phyloP scores from a whole-genome alignment of 2,113 vertebrate genomes.

The Atrichornis clamosus region DNA sequence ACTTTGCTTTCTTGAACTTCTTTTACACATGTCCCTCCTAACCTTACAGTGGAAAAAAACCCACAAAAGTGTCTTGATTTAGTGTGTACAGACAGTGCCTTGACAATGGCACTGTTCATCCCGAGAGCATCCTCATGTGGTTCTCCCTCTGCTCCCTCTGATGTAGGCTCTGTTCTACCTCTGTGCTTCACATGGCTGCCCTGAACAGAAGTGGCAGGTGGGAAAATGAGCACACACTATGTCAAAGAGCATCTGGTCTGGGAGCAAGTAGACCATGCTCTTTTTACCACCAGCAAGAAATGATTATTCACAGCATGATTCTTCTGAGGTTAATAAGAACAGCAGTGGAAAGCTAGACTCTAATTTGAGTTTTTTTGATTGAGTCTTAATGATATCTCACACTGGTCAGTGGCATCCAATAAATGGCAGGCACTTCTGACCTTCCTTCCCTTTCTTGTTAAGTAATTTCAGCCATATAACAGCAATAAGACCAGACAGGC shows the following conservation, averaged over 20 bases:
- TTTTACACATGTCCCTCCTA: neutral
- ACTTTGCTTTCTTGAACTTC: neutral
- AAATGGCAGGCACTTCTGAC: slow-evolving; percentile 2
- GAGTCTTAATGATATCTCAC: slow-evolving; percentile 17
- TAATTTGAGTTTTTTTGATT: slow-evolving; percentile 20
- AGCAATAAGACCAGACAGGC: neutral
- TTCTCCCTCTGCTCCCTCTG: neutral
- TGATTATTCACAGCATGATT: slow-evolving; percentile 20
- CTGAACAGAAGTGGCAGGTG: slow-evolving; percentile 37
- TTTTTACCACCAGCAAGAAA: slow-evolving; percentile 20
- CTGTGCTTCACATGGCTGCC: neutral
- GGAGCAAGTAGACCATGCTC: neutral
- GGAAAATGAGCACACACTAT: slow-evolving; percentile 5
- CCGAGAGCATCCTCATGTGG: neutral
- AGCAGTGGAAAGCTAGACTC: neutral
- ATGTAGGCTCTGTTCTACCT: neutral
- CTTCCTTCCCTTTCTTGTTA: slow-evolving; percentile 10
- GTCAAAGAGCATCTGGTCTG: slow-evolving; percentile 15
- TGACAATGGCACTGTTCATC: neutral
- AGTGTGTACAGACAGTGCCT: neutral
- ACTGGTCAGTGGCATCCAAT: neutral
- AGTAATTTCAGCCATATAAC: slow-evolving; percentile 1
- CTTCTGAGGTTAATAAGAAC: slow-evolving; percentile 36
- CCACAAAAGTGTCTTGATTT: neutral
- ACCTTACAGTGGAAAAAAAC: neutral